These are phyloP conservation scores for Psettodes erumei DNA, from an alignment of 2,113 vertebrate species.

Conservation along the genomic window DNA sequence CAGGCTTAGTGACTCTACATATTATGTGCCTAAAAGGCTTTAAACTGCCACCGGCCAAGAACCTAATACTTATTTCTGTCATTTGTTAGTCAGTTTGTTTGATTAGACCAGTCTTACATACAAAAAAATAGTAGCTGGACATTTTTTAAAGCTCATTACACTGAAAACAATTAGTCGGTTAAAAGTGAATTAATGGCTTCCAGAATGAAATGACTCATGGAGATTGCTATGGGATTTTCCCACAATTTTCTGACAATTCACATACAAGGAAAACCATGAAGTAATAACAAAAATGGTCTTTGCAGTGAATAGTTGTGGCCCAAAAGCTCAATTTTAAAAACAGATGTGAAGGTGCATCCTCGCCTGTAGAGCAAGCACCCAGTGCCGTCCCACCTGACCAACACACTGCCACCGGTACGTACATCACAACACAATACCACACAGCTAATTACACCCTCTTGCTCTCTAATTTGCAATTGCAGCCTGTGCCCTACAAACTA, in stretches of 20 bases:
- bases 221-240: no score
- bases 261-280: not conserved
- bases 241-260: no score
- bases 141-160: slow-evolving; percentile 22
- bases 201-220: not conserved
- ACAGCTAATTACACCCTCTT: not conserved
- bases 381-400: not conserved
- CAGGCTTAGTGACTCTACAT: slow-evolving; percentile 8
- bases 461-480: not conserved
- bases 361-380: not conserved
- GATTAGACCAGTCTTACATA: not conserved
- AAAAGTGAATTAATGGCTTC: not conserved
- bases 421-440: not conserved
- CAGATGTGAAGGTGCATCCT: not conserved
- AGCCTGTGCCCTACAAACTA: not conserved
- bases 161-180: not conserved
- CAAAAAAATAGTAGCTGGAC: not conserved
- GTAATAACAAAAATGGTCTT: not conserved
- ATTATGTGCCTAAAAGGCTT: not conserved
- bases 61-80: not conserved
- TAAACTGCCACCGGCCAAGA: not conserved
- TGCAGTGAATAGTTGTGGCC: not conserved
- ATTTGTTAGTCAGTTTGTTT: not conserved
- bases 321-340: not conserved
- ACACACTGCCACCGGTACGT: not conserved